phyloP scores from a whole-genome alignment of 1,140 invertebrate genomes.

The Cataglyphis hispanica region DNA sequence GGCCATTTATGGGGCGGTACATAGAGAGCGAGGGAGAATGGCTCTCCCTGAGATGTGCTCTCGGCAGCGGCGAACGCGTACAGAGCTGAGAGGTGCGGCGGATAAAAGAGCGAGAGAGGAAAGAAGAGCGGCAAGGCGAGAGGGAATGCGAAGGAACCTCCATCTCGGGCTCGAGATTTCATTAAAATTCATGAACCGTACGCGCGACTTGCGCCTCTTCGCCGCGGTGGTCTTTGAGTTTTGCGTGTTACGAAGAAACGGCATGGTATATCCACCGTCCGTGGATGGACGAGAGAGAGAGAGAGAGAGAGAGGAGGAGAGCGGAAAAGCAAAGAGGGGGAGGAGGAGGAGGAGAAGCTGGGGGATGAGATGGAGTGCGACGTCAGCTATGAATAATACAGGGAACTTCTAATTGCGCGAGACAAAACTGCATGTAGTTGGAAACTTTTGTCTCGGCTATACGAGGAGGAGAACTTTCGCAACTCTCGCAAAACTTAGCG shows the following conservation, averaged over 20 bases:
- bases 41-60: slow-evolving; percentile 11
- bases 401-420: slow-evolving; percentile 85
- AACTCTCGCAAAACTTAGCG: slow-evolving; percentile 78
- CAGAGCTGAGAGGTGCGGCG: slow-evolving; percentile 26
- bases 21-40: slow-evolving; percentile 39
- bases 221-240: slow-evolving; percentile 82
- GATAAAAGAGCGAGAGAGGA: slow-evolving; percentile 50
- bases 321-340: background rate
- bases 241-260: slow-evolving; percentile 72
- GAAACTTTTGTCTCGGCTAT: slow-evolving; percentile 78
- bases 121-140: background rate
- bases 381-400: slow-evolving; percentile 85
- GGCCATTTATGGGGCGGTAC: slow-evolving; percentile 39
- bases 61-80: slow-evolving; percentile 20
- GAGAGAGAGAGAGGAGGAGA: background rate
- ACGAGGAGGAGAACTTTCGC: slow-evolving; percentile 74
- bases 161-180: slow-evolving; percentile 81
- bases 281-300: slow-evolving; percentile 63
- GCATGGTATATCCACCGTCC: slow-evolving; percentile 33
- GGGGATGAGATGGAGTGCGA: too few relatives aligned
- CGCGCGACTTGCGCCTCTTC: slow-evolving; percentile 76
- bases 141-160: slow-evolving; percentile 74
- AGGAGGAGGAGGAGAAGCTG: slow-evolving; percentile 6
- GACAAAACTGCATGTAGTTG: slow-evolving; percentile 82
- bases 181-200: slow-evolving; percentile 85